Conservation (phyloP, 1,140 invertebrate genomes). For the Halictus rubicundus region DNA sequence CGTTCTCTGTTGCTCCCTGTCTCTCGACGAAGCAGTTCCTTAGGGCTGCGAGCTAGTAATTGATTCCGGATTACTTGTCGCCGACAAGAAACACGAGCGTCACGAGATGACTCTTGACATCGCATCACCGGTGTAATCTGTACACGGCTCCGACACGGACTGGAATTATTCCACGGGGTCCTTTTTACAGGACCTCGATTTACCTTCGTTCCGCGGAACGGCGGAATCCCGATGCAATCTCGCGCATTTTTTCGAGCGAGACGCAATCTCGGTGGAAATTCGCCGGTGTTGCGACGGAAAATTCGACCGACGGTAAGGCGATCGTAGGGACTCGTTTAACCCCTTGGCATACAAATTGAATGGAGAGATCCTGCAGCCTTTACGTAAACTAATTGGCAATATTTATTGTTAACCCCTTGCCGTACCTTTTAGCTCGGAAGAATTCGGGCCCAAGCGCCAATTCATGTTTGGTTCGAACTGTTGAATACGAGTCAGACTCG, state of each 20-base stretch:
- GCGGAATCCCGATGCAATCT: neutral
- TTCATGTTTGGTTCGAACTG: no score
- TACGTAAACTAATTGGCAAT: no score
- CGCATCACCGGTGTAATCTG: slow-evolving; percentile 47
- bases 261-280: neutral
- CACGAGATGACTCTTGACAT: slow-evolving; percentile 56
- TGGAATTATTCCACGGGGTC: slow-evolving; percentile 7
- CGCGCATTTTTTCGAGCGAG: neutral
- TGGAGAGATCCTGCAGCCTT: no score
- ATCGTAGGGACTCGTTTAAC: no score
- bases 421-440: no score
- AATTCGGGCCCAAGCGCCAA: no score
- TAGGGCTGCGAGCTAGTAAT: slow-evolving; percentile 68
- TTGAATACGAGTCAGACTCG: no score
- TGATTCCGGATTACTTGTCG: slow-evolving; percentile 75
- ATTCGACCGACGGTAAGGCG: no score
- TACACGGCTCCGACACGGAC: slow-evolving; percentile 19
- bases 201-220: neutral
- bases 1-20: neutral
- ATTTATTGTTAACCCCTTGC: no score
- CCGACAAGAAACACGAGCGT: slow-evolving; percentile 51
- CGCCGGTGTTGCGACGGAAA: no score
- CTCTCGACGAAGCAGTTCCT: slow-evolving; percentile 59
- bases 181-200: neutral
- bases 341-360: no score